phyloP scores from a whole-genome alignment of 2,888 invertebrate species.

The Andrena flavipes region DNA sequence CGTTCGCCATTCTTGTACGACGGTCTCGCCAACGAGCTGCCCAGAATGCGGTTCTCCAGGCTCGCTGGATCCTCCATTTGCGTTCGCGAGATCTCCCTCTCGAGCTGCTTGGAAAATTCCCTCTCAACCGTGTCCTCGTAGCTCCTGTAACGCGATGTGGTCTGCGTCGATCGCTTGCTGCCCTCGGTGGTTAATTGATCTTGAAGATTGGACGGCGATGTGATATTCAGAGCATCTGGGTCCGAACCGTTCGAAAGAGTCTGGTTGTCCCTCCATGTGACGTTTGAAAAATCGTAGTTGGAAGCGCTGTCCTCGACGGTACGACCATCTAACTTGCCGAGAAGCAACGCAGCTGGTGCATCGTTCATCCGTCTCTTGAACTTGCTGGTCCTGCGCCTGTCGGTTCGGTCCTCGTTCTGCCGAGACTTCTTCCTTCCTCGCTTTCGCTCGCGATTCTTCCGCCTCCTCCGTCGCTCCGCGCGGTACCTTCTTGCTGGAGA shows the following conservation, averaged over 20 bases:
- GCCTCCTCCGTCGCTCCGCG: slow-evolving; percentile 64
- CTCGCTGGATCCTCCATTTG: slow-evolving; percentile 62
- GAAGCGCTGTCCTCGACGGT: slow-evolving; percentile 6
- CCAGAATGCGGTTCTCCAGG: slow-evolving; percentile 65
- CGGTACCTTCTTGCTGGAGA: slow-evolving; percentile 62
- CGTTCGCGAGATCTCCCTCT: slow-evolving; percentile 76
- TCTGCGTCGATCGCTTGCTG: slow-evolving; percentile 23
- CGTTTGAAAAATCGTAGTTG: slow-evolving; percentile 21
- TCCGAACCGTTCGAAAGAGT: background rate
- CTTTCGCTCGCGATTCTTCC: slow-evolving; percentile 71
- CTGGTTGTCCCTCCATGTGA: slow-evolving; percentile 6
- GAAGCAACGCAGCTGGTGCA: slow-evolving; percentile 39
- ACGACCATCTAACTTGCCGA: slow-evolving; percentile 24
- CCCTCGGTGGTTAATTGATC: slow-evolving; percentile 57
- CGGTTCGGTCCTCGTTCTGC: slow-evolving; percentile 37
- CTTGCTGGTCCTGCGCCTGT: slow-evolving; percentile 44
- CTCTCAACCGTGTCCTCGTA: slow-evolving; percentile 75
- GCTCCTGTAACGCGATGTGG: slow-evolving; percentile 47
- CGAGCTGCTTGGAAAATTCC: slow-evolving; percentile 78
- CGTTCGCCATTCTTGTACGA: background rate
- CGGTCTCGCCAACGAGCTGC: slow-evolving; percentile 43
- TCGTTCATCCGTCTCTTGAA: slow-evolving; percentile 60
- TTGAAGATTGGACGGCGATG: slow-evolving; percentile 43
- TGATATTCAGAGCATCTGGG: background rate
- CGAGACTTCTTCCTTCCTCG: slow-evolving; percentile 63